Percentiles rank a stretch among this genome's conserved stretches.
These are phyloP conservation scores for Petrophora chlorosata DNA, from an alignment of 2,888 invertebrate genomes.

Conservation along the genomic window DNA sequence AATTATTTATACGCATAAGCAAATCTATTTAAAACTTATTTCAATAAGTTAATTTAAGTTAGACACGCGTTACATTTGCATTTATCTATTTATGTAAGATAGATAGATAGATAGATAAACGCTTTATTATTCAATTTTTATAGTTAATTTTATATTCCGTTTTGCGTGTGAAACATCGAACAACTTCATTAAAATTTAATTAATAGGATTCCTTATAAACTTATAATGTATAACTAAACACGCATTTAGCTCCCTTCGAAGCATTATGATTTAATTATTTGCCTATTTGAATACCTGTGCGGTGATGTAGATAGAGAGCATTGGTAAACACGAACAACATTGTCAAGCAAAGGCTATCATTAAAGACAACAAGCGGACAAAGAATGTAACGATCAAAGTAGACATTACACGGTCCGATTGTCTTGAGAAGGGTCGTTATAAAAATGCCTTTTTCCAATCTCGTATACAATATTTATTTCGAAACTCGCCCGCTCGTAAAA, in stretches of 20 bases:
- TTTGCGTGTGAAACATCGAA: slow-evolving; percentile 38
- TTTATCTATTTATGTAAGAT: too few species aligned
- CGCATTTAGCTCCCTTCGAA: neutral
- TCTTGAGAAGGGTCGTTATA: slow-evolving; percentile 19
- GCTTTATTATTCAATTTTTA: too few species aligned
- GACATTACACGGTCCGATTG: slow-evolving; percentile 15
- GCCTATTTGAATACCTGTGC: neutral
- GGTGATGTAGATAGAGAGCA: neutral
- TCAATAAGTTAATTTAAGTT: neutral
- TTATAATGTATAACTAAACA: neutral
- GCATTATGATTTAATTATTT: slow-evolving; percentile 7
- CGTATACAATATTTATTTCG: slow-evolving; percentile 36
- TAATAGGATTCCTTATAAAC: slow-evolving; percentile 25
- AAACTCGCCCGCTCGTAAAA: slow-evolving; percentile 44
- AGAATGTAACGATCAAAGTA: neutral
- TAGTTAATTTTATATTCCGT: slow-evolving; percentile 3
- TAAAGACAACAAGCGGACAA: neutral
- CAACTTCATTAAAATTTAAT: slow-evolving; percentile 59
- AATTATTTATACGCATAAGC: too few species aligned
- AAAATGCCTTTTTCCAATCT: slow-evolving; percentile 34
- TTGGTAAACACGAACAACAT: neutral
- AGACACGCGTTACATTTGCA: too few species aligned
- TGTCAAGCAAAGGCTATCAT: neutral
- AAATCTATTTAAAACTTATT: neutral
- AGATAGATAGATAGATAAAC: too few species aligned